phyloP scores from a whole-genome alignment of 1,140 invertebrate genomes.

The Bombus breviceps region DNA sequence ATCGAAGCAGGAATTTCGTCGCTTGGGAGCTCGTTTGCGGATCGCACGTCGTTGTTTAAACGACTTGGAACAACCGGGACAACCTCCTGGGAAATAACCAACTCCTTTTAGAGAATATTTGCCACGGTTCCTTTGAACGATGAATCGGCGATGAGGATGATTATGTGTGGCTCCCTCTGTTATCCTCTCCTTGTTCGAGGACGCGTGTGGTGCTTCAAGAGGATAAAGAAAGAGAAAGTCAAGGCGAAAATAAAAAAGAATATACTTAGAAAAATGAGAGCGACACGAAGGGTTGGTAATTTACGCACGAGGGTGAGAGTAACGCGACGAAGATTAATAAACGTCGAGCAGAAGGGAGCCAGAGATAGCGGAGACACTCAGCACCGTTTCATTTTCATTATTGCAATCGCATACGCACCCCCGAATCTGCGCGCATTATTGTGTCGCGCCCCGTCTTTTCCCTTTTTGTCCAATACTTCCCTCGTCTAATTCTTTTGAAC shows the following conservation, averaged over 20 bases:
- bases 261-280: conserved; percentile 30
- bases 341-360: neutral
- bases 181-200: neutral
- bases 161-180: neutral
- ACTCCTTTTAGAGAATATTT: conserved; percentile 19
- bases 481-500: too few species aligned
- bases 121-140: conserved; percentile 24
- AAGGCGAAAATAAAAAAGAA: neutral
- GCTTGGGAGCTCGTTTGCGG: neutral
- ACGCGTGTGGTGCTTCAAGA: neutral
- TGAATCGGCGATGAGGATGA: neutral
- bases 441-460: neutral
- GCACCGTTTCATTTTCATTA: conserved; percentile 28
- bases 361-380: neutral
- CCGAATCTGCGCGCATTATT: conserved; percentile 39
- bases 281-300: neutral
- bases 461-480: neutral
- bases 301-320: neutral
- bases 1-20: neutral
- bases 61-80: neutral
- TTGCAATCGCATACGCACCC: conserved; percentile 31
- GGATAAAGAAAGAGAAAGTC: neutral
- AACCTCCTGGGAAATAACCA: conserved; percentile 42
- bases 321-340: conserved; percentile 45
- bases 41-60: neutral